Evolutionary conservation across 1,140 invertebrate genomes (phyloP), one percentile per base, ranked within the genome.

Genomic region (Condylostylus longicornis): DNA sequence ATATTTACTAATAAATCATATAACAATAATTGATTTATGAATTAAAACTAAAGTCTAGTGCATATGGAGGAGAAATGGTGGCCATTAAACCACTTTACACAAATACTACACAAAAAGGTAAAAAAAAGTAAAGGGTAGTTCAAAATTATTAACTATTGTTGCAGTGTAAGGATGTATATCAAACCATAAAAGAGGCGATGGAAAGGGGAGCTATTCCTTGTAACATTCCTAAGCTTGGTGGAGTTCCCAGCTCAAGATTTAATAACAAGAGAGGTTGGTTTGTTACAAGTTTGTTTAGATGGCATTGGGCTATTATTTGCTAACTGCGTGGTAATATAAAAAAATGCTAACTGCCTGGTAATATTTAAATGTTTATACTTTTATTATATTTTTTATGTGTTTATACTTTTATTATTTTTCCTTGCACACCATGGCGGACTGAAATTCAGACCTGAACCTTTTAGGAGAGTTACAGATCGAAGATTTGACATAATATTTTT

Each of bases 51-150:
- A 89, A 63, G 84, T 98, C 10, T 67, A 98, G 32, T 98, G 94
- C 65, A 70, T 98, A 28, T 98, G 94, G 90, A 75, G 84, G 40
- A 72, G 81, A 45, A 86, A 82, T 50, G 85, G 84, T 3, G 85
- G 83, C 9, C 55, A 58, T n/a, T n/a, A n/a, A 31, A 90, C 85
- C 1, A 83, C 97, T 53, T 72, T 98, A 35, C 89, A 97, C 62
- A 97, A 98, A 69, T 99, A 98, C 66, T 96, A 98, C 58, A 97
- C 95, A 0, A 89, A 93, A 63, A 98, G 98, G 76, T n/a, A n/a
- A n/a, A n/a, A n/a, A n/a, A n/a, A n/a, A n/a, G n/a, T n/a, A n/a
- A n/a, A n/a, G n/a, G n/a, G n/a, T n/a, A n/a, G n/a, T n/a, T n/a
- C n/a, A n/a, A n/a, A n/a, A n/a, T n/a, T n/a, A n/a, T n/a, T n/a